Base-by-base conservation (phyloP, 2,888 invertebrate genomes). In the Rhagophthalmus giganteus region DNA sequence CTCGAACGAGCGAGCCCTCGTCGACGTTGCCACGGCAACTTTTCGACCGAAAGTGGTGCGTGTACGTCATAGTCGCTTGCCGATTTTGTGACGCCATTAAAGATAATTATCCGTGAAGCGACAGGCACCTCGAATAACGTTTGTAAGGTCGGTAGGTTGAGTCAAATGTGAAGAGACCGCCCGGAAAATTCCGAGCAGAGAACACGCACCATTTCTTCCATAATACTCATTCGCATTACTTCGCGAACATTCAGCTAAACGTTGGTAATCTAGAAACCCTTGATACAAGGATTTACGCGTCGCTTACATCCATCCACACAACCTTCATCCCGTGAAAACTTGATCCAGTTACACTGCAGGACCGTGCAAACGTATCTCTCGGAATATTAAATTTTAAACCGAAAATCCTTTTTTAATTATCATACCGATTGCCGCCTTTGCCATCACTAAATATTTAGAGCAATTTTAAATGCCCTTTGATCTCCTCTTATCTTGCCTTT, bases 91-190 rank as follows among this genome's bases (percentile, higher is more conserved):
- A 42, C 40, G 41, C 47, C 41, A 41, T 52, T 39, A 35, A 35
- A 41, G 46, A 52, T 52, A 52, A 52, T 52, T 52, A 47, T 38
- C 52, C 52, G 47, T 52, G 47, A 52, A 47, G 52, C 37, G 52
- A 47, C 52, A 37, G 40, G 47, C 34, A 52, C 46, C 40, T 35
- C 47, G 47, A 47, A 47, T 52, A 52, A 52, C 42, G 42, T 52
- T 35, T 33, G 34, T 11, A 39, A 39, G 20, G 35, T 42, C 34
- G 40, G 45, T 31, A 34, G 51, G 45, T 33, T 46, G 45, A 45
- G 33, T 34, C 16, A 44, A 50, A 50, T 35, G 45, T 24, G 37
- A 37, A 37, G 39, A 47, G 39, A 32, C 39, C 47, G 33, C 39
- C 39, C 37, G 45, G 51, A 51, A 51, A 51, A 51, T 51, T 26